Evolutionary conservation across 2,113 vertebrate species (phyloP).

Genomic region (Larimichthys crocea): DNA sequence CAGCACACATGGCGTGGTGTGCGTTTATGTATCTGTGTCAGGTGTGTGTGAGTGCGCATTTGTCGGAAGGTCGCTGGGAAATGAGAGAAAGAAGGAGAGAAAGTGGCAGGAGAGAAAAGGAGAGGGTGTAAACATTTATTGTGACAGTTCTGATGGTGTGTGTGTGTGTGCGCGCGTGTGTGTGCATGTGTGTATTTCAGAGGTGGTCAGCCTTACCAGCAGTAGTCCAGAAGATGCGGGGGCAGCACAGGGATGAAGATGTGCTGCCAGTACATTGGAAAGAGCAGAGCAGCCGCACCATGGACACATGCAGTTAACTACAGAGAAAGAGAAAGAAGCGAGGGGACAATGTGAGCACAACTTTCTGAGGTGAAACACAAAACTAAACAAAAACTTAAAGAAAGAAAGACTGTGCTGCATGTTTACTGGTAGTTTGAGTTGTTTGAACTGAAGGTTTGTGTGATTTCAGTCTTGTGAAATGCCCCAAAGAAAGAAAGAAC

Average conservation of each 20-base stretch:
- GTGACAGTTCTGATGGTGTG: conserved; percentile 7
- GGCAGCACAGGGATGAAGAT: conserved; percentile 99
- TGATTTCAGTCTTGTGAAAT: background rate
- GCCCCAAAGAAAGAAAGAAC: background rate
- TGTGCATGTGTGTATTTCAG: conserved; percentile 20
- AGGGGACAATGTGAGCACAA: conserved; percentile 16
- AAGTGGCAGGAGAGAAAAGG: conserved; percentile 13
- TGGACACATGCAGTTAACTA: conserved; percentile 96
- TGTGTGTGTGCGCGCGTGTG: background rate
- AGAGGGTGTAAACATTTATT: conserved; percentile 17
- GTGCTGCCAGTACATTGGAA: conserved; percentile 99
- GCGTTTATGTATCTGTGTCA: background rate
- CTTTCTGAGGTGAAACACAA: background rate
- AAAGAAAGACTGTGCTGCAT: background rate
- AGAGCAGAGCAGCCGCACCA: conserved; percentile 93
- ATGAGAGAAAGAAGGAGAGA: background rate
- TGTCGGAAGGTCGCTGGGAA: background rate
- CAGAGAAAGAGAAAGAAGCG: conserved; percentile 28
- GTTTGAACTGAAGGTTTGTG: conserved; percentile 4
- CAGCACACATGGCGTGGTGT: background rate
- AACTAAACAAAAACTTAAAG: background rate
- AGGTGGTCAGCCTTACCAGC: conserved; percentile 90
- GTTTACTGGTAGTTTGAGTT: background rate
- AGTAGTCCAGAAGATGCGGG: conserved; percentile 97
- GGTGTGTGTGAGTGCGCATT: background rate